These are phyloP conservation scores for Petrolisthes cinctipes DNA, from an alignment of 2,888 invertebrate genomes.

Conservation along the genomic window DNA sequence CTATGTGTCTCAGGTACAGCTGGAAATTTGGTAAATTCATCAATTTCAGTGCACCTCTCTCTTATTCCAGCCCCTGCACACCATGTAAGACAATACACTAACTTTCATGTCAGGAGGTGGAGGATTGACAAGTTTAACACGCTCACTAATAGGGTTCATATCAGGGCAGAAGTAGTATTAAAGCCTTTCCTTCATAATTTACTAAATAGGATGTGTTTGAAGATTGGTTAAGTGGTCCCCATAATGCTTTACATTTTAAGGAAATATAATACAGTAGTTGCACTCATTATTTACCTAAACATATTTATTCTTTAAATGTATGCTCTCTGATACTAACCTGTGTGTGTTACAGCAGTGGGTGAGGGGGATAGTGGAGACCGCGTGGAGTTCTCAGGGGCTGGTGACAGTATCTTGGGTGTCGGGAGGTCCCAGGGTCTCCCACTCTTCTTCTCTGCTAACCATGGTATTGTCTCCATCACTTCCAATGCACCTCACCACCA, in stretches of 20 bases:
- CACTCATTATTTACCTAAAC: not conserved
- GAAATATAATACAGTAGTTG: not conserved
- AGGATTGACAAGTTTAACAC: too few species aligned
- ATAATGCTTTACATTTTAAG: not conserved
- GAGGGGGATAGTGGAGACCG: conserved; percentile 60
- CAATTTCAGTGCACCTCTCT: too few species aligned
- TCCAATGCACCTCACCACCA: conserved; percentile 37
- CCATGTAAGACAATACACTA: too few species aligned
- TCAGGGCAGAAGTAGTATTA: too few species aligned
- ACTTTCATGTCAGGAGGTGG: too few species aligned
- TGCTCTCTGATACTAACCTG: not conserved
- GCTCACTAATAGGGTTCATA: too few species aligned
- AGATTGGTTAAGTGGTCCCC: too few species aligned
- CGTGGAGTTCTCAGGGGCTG: conserved; percentile 58
- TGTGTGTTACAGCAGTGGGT: conserved; percentile 46
- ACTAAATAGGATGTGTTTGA: too few species aligned
- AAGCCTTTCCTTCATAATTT: too few species aligned
- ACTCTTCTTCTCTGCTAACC: conserved; percentile 63
- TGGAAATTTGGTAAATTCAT: too few species aligned
- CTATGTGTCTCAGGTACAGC: conserved; percentile 59
- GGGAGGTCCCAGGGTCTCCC: conserved; percentile 55
- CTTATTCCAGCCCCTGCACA: too few species aligned
- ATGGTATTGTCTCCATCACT: conserved; percentile 62
- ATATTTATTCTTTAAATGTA: not conserved
- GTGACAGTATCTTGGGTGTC: conserved; percentile 62